Conservation (phyloP, 2,113 vertebrate genomes). For the Telmatochromis brachygnathus region DNA sequence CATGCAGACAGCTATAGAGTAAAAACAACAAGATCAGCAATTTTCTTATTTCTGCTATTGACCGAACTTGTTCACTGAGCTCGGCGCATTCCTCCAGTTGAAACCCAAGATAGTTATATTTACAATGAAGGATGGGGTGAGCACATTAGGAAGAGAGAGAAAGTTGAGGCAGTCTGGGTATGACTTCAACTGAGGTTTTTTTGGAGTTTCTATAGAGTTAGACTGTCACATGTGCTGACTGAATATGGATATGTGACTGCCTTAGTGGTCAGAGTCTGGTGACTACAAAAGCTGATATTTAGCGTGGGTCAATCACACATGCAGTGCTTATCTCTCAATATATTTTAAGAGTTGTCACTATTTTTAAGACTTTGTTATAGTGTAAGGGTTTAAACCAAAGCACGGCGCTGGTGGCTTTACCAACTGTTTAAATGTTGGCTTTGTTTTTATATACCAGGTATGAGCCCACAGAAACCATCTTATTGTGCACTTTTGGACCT, state of each 20-base stretch:
- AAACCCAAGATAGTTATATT: slow-evolving; percentile 11
- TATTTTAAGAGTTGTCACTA: not conserved
- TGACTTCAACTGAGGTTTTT: not conserved
- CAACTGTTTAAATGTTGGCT: not conserved
- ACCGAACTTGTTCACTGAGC: not conserved
- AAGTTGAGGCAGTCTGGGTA: not conserved
- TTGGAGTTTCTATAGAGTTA: slow-evolving; percentile 17
- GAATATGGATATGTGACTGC: not conserved
- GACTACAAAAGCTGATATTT: not conserved
- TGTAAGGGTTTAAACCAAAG: not conserved
- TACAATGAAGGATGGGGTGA: not conserved
- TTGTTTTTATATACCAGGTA: not conserved
- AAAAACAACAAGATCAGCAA: slow-evolving; percentile 29
- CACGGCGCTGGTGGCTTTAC: not conserved
- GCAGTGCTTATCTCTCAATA: not conserved
- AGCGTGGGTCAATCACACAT: not conserved
- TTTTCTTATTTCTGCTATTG: not conserved
- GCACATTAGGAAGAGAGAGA: not conserved
- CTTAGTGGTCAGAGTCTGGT: not conserved
- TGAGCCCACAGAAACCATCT: not conserved
- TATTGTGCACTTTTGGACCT: not conserved
- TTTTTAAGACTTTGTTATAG: not conserved
- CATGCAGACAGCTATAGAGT: slow-evolving; percentile 19
- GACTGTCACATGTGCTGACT: not conserved
- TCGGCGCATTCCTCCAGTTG: not conserved